Percentiles rank a stretch among this genome's conserved stretches.
Conservation (phyloP, 2,113 vertebrate species). For the Malaclemys terrapin region DNA sequence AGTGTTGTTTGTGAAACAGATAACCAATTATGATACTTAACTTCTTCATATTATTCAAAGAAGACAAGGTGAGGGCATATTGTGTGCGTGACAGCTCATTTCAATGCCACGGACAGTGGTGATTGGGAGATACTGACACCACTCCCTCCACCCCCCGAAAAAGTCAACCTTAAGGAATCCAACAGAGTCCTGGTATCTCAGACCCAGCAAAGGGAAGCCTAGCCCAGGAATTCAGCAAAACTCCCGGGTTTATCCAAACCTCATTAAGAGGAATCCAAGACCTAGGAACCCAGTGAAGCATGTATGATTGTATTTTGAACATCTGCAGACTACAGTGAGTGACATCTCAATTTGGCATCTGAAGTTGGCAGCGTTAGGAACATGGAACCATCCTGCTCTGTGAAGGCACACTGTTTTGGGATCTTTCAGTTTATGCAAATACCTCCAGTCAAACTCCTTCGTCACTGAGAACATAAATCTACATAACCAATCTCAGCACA, state of each 20-base stretch:
- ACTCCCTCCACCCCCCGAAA: not conserved
- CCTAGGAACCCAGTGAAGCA: not conserved
- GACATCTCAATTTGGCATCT: fast-evolving
- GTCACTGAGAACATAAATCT: not conserved
- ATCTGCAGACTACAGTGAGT: not conserved
- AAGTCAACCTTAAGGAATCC: not conserved
- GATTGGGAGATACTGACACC: not conserved
- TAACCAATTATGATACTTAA: not conserved
- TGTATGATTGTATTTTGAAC: fast-evolving
- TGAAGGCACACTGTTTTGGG: not conserved
- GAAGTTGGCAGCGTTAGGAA: fast-evolving
- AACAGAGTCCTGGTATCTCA: not conserved
- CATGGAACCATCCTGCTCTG: not conserved
- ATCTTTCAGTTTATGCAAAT: not conserved
- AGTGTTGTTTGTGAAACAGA: not conserved
- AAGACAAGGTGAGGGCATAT: not conserved
- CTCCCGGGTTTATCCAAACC: not conserved
- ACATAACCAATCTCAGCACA: not conserved
- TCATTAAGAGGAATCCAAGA: not conserved
- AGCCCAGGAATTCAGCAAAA: not conserved
- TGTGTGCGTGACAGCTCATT: not conserved
- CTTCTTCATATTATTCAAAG: not conserved
- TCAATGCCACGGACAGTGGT: not conserved
- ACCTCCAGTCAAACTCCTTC: not conserved
- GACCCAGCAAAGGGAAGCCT: not conserved